A percentile compares a stretch with the other conserved stretches of the same genome.
Evolutionary conservation across 2,113 vertebrate genomes (phyloP).

Genomic region (Hystrix brachyura): DNA sequence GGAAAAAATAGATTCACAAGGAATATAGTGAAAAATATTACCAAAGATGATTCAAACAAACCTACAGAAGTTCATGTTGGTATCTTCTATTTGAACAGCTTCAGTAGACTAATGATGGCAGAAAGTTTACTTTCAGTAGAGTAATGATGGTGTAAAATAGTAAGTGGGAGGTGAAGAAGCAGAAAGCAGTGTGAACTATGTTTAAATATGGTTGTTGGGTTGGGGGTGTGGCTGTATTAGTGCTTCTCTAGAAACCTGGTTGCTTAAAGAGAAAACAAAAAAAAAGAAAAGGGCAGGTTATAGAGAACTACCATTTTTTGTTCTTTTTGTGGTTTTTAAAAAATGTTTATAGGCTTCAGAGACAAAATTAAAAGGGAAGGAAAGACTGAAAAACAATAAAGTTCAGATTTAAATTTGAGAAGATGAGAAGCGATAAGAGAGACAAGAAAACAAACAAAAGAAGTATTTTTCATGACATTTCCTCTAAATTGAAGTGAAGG

Average conservation of each 20-base stretch:
- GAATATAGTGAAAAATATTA: neutral
- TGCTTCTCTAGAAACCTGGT: neutral
- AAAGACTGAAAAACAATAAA: neutral
- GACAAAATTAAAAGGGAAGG: conserved; percentile 10
- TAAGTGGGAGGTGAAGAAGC: neutral
- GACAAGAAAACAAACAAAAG: neutral
- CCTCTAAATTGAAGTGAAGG: neutral
- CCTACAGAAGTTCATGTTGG: neutral
- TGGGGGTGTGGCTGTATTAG: neutral
- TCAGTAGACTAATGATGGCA: neutral
- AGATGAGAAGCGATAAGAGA: neutral
- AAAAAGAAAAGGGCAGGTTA: neutral
- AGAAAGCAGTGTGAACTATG: neutral
- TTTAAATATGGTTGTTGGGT: neutral
- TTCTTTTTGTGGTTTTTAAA: neutral
- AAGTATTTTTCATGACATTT: neutral
- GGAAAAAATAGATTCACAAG: neutral
- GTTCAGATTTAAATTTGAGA: neutral
- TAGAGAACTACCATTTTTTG: neutral
- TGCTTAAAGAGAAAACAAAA: neutral
- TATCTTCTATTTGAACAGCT: neutral
- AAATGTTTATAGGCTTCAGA: conserved; percentile 12
- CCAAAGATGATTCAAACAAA: neutral
- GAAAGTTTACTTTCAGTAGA: neutral
- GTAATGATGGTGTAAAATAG: neutral